Conservation (phyloP, 2,113 vertebrate genomes). For the Gnathonemus longibarbis region DNA sequence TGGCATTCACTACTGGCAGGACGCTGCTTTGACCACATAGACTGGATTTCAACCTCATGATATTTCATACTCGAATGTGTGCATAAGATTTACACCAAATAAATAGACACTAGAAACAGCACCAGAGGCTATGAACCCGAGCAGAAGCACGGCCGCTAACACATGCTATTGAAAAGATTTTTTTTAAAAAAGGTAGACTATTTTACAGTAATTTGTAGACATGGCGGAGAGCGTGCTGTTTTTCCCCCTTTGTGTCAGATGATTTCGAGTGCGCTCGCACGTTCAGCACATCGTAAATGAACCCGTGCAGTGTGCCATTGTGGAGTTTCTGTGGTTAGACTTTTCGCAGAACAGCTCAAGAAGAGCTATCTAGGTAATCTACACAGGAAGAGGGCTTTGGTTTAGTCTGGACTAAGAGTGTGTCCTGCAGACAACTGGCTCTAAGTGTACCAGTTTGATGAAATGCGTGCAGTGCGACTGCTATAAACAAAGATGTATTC, state of each 20-base stretch:
- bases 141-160: not conserved
- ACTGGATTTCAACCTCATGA: conserved; percentile 9
- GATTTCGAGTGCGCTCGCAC: not conserved
- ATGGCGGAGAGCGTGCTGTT: not conserved
- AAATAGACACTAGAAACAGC: not conserved
- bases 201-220: conserved; percentile 5
- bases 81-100: conserved; percentile 19
- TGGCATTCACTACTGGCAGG: not conserved
- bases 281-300: conserved; percentile 16
- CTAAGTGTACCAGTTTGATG: not conserved
- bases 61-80: conserved; percentile 10
- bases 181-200: not conserved
- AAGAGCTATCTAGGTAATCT: conserved; percentile 2
- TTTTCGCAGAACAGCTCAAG: conserved; percentile 15
- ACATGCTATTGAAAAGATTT: not conserved
- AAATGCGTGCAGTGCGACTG: not conserved
- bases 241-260: not conserved
- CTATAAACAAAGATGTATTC: not conserved
- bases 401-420: conserved; percentile 8
- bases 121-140: not conserved
- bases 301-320: not conserved
- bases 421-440: not conserved
- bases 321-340: conserved; percentile 24
- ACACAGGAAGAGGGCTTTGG: conserved; percentile 15
- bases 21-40: not conserved